phyloP scores from a whole-genome alignment of 2,797 vertebrate species.

The Catharus ustulatus region DNA sequence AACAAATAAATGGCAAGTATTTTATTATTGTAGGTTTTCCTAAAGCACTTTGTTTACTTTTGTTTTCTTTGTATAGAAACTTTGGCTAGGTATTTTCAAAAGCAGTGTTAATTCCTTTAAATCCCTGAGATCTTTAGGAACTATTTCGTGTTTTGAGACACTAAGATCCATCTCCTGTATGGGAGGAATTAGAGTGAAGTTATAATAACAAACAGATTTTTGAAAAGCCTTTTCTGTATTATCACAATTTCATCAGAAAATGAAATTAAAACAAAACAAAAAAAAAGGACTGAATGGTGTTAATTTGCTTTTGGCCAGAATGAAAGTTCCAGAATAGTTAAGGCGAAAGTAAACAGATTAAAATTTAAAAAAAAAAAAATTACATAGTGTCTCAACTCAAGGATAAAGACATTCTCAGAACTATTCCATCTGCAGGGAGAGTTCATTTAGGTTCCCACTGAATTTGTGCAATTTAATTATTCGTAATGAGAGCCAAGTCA shows the following conservation, averaged over 20 bases:
- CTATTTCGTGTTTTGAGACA: constrained; percentile 37
- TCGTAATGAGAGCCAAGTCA: neutral
- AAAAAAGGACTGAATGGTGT: neutral
- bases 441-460: constrained; percentile 34
- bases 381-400: constrained; percentile 21
- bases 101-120: constrained; percentile 66
- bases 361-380: constrained; percentile 33
- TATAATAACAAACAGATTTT: constrained; percentile 67
- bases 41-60: constrained; percentile 63
- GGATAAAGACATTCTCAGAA: constrained; percentile 26
- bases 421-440: neutral
- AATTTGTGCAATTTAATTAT: neutral
- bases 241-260: constrained; percentile 49
- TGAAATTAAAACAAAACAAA: neutral
- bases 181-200: constrained; percentile 49
- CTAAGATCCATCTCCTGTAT: constrained; percentile 33
- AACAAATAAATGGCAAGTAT: neutral
- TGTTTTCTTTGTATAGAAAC: constrained; percentile 47
- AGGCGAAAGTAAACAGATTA: constrained; percentile 63
- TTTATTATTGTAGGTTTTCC: neutral
- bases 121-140: constrained; percentile 43
- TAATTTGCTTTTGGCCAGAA: constrained; percentile 64
- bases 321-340: constrained; percentile 63
- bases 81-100: constrained; percentile 39
- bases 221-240: constrained; percentile 58